Percentiles rank a stretch among this genome's conserved stretches.
Evolutionary conservation across 2,888 invertebrate species (phyloP).

Genomic region (Xestia c-nigrum): DNA sequence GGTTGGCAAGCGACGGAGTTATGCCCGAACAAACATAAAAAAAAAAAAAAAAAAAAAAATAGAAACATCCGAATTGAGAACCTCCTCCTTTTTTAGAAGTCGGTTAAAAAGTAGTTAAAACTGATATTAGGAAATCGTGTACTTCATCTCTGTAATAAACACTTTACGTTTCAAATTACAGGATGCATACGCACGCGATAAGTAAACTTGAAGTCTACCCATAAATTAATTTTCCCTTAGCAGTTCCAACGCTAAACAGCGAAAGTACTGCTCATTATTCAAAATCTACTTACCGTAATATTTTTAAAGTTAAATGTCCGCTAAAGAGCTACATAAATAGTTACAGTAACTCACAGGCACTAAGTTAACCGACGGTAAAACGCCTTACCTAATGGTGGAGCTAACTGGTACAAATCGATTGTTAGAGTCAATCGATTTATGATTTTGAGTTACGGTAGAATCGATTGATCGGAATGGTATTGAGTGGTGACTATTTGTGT

Average conservation of each 20-base stretch:
- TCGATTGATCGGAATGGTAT: slow-evolving; percentile 32
- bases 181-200: neutral
- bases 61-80: too few relatives aligned
- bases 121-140: too few relatives aligned
- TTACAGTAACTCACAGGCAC: slow-evolving; percentile 41
- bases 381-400: slow-evolving; percentile 53
- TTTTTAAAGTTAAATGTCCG: slow-evolving; percentile 47
- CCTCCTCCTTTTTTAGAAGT: too few relatives aligned
- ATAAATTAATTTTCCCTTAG: slow-evolving; percentile 25
- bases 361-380: slow-evolving; percentile 50
- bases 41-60: too few relatives aligned
- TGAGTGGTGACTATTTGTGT: slow-evolving; percentile 17
- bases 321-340: slow-evolving; percentile 54
- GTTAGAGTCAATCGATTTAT: slow-evolving; percentile 55
- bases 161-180: neutral
- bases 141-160: neutral
- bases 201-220: neutral
- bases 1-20: too few relatives aligned
- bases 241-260: neutral
- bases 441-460: slow-evolving; percentile 19
- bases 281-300: slow-evolving; percentile 37
- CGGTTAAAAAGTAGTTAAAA: too few relatives aligned
- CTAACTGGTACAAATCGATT: slow-evolving; percentile 54
- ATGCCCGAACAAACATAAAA: too few relatives aligned
- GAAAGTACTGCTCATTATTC: slow-evolving; percentile 31